Conservation (phyloP, 2,888 invertebrate species). For the Polietes domitor region DNA sequence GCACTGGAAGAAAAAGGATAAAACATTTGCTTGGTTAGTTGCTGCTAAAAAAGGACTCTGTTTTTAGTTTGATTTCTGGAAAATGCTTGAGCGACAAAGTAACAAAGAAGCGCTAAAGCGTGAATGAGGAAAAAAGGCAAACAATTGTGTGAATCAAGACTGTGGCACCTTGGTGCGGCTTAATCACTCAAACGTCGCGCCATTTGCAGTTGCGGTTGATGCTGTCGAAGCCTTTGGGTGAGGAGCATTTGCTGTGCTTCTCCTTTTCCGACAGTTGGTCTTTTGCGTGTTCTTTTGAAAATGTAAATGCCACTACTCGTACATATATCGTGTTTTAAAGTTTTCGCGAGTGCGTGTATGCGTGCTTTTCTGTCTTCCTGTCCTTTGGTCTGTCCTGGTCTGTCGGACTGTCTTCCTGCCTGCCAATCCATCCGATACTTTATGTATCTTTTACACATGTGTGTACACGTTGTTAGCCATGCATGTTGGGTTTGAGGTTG, state of each 20-base stretch:
- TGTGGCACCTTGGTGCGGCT: background rate
- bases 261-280: background rate
- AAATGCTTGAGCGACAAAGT: background rate
- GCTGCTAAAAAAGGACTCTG: conserved; percentile 3
- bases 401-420: no score
- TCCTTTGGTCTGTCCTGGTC: no score
- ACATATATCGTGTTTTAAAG: background rate
- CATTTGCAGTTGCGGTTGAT: background rate
- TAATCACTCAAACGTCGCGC: background rate
- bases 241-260: background rate
- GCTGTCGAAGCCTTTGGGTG: background rate
- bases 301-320: no score
- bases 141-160: background rate
- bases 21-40: background rate
- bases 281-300: background rate
- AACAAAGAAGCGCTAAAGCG: background rate
- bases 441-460: background rate
- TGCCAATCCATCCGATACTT: background rate
- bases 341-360: background rate
- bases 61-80: background rate
- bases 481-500: background rate
- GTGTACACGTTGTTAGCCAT: background rate
- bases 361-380: background rate
- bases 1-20: background rate
- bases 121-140: background rate